Conservation (phyloP, 2,888 invertebrate genomes). For the Morpho deidamia region DNA sequence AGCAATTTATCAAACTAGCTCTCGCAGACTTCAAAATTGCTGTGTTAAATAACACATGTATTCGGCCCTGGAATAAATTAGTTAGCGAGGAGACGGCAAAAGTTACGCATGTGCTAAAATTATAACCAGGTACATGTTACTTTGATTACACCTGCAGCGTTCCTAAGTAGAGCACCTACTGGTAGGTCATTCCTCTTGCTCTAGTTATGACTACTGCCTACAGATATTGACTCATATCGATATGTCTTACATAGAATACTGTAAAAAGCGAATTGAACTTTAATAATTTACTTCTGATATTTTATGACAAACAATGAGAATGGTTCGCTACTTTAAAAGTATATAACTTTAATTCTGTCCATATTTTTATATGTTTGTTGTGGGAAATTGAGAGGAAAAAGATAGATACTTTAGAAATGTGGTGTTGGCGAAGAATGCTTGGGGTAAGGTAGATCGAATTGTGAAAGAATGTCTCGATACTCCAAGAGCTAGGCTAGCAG, state of each 20-base stretch:
- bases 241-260: neutral
- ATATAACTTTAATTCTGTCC: no score
- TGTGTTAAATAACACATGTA: conserved; percentile 1
- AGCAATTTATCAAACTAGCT: neutral
- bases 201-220: conserved; percentile 3
- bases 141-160: conserved; percentile 23
- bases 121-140: conserved; percentile 6
- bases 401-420: no score
- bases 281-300: no score
- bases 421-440: no score
- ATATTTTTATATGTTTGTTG: no score
- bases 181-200: conserved; percentile 18
- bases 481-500: no score
- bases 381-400: no score
- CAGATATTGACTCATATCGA: conserved; percentile 8
- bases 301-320: no score
- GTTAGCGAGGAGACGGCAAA: conserved; percentile 11
- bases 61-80: conserved; percentile 3
- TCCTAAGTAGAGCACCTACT: conserved; percentile 17
- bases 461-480: no score
- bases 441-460: no score
- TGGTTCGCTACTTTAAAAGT: no score
- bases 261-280: neutral
- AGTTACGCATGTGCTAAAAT: conserved; percentile 19
- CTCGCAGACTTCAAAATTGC: conserved; percentile 7